Evolutionary conservation across 2,113 vertebrate genomes (phyloP).

Genomic region (Pelusios castaneus): DNA sequence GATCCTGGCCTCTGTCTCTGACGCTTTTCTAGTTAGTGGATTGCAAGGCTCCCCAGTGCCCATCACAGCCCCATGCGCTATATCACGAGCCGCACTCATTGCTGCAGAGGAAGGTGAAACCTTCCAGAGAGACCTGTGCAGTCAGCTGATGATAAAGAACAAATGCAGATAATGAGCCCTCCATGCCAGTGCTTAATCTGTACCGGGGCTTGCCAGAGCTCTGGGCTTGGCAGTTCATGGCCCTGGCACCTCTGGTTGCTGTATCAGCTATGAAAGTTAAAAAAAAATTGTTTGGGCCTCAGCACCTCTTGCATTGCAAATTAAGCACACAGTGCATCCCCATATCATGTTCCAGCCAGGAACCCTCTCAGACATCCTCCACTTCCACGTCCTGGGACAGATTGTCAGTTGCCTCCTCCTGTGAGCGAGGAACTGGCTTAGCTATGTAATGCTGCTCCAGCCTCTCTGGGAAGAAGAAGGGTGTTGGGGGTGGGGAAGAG

Average conservation of each 20-base stretch:
- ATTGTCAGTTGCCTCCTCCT: background rate
- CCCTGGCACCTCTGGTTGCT: background rate
- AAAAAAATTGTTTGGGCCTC: background rate
- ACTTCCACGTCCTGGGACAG: background rate
- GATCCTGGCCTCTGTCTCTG: background rate
- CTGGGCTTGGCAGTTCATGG: background rate
- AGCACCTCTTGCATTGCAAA: background rate
- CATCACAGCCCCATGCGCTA: rapidly evolving
- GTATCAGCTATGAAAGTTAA: too few relatives aligned
- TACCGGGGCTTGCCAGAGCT: background rate
- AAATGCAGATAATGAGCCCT: background rate
- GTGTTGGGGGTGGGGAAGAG: background rate
- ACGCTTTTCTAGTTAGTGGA: background rate
- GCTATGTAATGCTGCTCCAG: background rate
- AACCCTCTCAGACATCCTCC: background rate
- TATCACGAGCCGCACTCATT: background rate
- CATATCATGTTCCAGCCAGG: background rate
- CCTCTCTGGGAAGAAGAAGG: background rate
- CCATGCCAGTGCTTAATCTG: background rate
- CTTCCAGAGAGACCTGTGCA: background rate
- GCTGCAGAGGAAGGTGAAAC: background rate
- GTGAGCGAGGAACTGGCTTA: background rate
- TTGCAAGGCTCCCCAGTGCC: background rate
- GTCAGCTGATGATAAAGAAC: background rate
- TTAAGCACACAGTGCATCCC: background rate